A percentile compares a stretch with the other conserved stretches of the same genome.
These are phyloP conservation scores for Ephestia elutella DNA, from an alignment of 1,140 invertebrate species.

Conservation along the genomic window DNA sequence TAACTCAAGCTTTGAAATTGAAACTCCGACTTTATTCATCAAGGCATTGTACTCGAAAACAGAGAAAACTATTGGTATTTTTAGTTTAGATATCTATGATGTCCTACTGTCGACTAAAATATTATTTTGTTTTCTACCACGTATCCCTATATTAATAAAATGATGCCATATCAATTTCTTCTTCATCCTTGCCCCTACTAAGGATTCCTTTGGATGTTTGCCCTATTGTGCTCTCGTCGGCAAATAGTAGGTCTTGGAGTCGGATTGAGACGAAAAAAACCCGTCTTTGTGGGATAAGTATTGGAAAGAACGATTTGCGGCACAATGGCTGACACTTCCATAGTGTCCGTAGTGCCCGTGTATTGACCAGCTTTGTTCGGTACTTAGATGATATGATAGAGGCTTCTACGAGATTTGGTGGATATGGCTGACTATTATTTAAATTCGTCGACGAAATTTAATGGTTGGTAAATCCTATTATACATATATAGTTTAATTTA, in stretches of 20 bases:
- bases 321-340: conserved; percentile 11
- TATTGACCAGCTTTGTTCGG: not conserved
- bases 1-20: too few species aligned
- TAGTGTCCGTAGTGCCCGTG: not conserved
- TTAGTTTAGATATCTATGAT: too few species aligned
- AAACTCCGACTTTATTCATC: too few species aligned
- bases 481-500: too few species aligned
- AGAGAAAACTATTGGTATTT: too few species aligned
- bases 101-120: too few species aligned
- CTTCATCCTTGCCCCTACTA: not conserved
- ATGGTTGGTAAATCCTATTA: too few species aligned
- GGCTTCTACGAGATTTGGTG: not conserved
- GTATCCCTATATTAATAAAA: too few species aligned
- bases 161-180: conserved; percentile 5
- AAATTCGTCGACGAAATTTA: too few species aligned
- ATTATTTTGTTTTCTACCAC: too few species aligned
- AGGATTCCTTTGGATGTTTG: conserved; percentile 13
- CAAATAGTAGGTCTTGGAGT: conserved; percentile 13
- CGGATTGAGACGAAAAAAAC: conserved; percentile 10
- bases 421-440: too few species aligned
- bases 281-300: conserved; percentile 8
- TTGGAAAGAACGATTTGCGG: conserved; percentile 10
- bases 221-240: conserved; percentile 10
- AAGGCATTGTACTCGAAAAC: too few species aligned
- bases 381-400: not conserved